Conservation (phyloP, 2,113 vertebrate genomes). For the Zingel zingel region DNA sequence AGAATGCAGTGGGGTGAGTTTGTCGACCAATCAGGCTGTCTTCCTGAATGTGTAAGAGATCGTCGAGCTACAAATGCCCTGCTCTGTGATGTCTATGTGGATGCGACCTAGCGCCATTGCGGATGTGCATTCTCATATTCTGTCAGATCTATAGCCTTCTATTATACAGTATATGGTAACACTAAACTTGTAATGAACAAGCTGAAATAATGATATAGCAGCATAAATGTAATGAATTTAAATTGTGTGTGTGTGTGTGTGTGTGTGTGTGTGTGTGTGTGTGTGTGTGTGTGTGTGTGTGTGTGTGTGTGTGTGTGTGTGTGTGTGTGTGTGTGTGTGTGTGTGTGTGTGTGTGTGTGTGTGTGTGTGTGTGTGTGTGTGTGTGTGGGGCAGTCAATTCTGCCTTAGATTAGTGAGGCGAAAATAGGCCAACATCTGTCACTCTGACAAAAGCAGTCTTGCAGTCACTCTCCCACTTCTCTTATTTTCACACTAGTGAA, state of each 20-base stretch:
- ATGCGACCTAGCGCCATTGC: too few relatives aligned
- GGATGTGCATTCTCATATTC: too few relatives aligned
- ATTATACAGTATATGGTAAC: too few relatives aligned
- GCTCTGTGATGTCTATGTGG: too few relatives aligned
- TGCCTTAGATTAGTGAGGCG: conserved; percentile 73
- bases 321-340: conserved; percentile 30
- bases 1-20: too few relatives aligned
- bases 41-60: too few relatives aligned
- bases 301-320: conserved; percentile 10
- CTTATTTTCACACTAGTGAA: not conserved
- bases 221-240: too few relatives aligned
- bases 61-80: too few relatives aligned
- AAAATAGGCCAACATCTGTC: conserved; percentile 85
- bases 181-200: too few relatives aligned
- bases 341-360: not conserved
- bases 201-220: too few relatives aligned
- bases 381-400: conserved; percentile 44
- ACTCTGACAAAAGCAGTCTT: conserved; percentile 70
- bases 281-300: conserved; percentile 16
- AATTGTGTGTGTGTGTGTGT: not conserved
- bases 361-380: conserved; percentile 16
- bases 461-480: not conserved
- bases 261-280: conserved; percentile 29
- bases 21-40: too few relatives aligned
- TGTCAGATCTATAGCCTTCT: too few relatives aligned